phyloP scores from a whole-genome alignment of 1,140 invertebrate genomes.

The Drosophila repletoides region DNA sequence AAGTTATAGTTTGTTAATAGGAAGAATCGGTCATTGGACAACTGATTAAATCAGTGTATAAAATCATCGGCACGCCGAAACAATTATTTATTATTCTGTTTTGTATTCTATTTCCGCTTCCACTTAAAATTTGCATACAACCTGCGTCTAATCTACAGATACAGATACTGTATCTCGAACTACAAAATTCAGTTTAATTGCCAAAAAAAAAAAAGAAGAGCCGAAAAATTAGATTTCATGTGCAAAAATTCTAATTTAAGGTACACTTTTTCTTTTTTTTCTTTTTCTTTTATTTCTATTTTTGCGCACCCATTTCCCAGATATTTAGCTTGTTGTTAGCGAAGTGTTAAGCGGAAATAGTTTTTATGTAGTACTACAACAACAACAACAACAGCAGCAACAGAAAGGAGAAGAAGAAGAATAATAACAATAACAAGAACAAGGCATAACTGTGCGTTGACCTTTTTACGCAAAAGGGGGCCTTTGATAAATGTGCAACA shows the following conservation, averaged over 20 bases:
- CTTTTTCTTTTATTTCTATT: slow-evolving; percentile 14
- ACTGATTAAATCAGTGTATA: no score
- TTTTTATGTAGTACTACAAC: slow-evolving; percentile 43
- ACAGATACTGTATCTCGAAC: slow-evolving; percentile 23
- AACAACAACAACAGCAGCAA: slow-evolving; percentile 58
- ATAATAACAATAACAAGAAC: slow-evolving; percentile 64
- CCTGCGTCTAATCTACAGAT: slow-evolving; percentile 15
- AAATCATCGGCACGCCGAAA: background rate
- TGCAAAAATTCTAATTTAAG: slow-evolving; percentile 61
- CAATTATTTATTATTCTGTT: background rate
- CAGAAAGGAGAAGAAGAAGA: slow-evolving; percentile 29
- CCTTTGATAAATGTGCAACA: slow-evolving; percentile 79
- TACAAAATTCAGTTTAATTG: slow-evolving; percentile 65
- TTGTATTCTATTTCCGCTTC: background rate
- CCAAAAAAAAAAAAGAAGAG: no score
- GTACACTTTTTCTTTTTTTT: slow-evolving; percentile 13
- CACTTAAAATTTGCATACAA: slow-evolving; percentile 7
- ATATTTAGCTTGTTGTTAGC: slow-evolving; percentile 35
- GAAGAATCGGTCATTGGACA: no score
- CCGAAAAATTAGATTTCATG: slow-evolving; percentile 57
- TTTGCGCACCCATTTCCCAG: slow-evolving; percentile 45
- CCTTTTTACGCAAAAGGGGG: slow-evolving; percentile 60
- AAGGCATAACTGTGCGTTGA: slow-evolving; percentile 77
- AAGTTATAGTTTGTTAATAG: no score
- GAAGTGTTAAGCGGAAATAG: slow-evolving; percentile 63